Base-by-base conservation (phyloP, 2,113 vertebrate genomes). In the Lampris incognitus region DNA sequence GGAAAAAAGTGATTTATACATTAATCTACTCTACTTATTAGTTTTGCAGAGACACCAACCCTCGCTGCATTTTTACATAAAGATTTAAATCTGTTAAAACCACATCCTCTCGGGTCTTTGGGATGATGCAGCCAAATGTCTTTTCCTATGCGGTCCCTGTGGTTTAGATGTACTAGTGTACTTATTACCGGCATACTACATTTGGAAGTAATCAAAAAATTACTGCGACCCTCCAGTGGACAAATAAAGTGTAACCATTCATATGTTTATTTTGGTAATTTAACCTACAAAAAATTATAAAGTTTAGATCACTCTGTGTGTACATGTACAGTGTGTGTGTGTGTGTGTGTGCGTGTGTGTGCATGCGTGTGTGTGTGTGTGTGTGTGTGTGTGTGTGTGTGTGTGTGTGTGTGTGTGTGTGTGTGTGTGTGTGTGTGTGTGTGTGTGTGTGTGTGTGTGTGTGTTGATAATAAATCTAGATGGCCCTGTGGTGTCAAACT, bases 141-240 rank as follows among this genome's bases (percentile, higher is more conserved):
- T 40, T 48, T 69, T 72, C 8, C 41, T 48, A 44, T 39, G n/a
- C 73, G 72, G 40, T 55, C 56, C 24, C 13, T 76, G 77, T 65
- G 74, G 78, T 85, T 78, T 11, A 44, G 58, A 66, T 38, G 66
- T 70, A 42, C 51, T 72, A 44, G 62, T 68, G 72, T 38, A 82
- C 87, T 83, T 78, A 76, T 79, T 71, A 58, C 40, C 54, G 65
- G 2, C 39, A 69, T 69, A 78, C 76, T 72, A 87, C 83, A 82
- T 70, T 40, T 52, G 56, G 71, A 71, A 77, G 67, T 79, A 68
- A 72, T 54, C 55, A 63, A 66, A 63, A 83, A 56, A 66, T 71
- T 38, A 7, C 24, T 82, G 79, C 50, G 59, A 65, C 69, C 57
- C 56, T 38, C 37, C 52, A 46, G 55, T 48, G 36, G 63, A 51